Evolutionary conservation across 2,888 invertebrate species (phyloP).

Genomic region (Acanthococcus lagerstroemiae): DNA sequence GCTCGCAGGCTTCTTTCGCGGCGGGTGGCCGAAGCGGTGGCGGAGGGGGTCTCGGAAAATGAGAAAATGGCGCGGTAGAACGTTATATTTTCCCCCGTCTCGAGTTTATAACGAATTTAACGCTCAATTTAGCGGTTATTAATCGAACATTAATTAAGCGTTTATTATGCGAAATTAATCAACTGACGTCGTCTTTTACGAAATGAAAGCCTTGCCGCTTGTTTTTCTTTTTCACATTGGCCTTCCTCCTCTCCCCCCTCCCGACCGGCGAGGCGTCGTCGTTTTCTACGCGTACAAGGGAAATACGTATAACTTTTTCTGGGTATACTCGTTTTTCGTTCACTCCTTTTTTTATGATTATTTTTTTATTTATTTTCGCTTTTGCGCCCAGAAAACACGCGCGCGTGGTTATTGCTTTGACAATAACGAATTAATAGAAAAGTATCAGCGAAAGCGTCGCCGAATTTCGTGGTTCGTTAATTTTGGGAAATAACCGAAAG

Average conservation of each 20-base stretch:
- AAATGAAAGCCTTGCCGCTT: conserved; percentile 2
- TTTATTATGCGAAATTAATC: conserved; percentile 32
- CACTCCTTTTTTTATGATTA: no score
- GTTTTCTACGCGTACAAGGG: no score
- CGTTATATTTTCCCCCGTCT: conserved; percentile 16
- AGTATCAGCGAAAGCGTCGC: no score
- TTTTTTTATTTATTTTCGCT: no score
- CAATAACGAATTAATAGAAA: no score
- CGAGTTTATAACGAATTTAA: conserved; percentile 43
- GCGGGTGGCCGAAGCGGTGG: not conserved
- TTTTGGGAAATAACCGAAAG: no score
- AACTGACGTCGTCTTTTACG: conserved; percentile 20
- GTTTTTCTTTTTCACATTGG: not conserved
- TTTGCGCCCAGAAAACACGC: no score
- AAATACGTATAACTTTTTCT: no score
- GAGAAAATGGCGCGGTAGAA: conserved; percentile 30
- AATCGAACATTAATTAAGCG: conserved; percentile 50
- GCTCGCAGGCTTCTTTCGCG: conserved; percentile 6
- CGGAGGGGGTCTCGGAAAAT: conserved; percentile 18
- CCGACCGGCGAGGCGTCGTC: no score
- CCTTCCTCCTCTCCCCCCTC: not conserved
- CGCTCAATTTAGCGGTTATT: conserved; percentile 50
- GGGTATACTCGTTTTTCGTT: no score
- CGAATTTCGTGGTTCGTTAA: no score
- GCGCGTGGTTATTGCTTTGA: no score